Evolutionary conservation across 2,113 vertebrate genomes (phyloP).

Genomic region (Oreotrochilus melanogaster): DNA sequence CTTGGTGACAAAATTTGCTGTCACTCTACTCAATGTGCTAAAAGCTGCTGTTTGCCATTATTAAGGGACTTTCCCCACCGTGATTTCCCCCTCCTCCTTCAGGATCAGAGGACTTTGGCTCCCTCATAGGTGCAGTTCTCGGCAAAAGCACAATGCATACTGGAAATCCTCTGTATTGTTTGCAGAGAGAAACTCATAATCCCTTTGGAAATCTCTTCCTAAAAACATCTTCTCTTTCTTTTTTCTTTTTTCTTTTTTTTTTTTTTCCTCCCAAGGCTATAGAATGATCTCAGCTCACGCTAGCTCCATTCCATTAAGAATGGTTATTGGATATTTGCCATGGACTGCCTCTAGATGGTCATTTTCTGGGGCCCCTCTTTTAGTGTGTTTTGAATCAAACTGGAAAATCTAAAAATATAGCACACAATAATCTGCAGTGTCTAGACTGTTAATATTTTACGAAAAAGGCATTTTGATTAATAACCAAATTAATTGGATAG

Average conservation of each 20-base stretch:
- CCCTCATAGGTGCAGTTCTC: not conserved
- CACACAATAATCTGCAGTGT: slow-evolving; percentile 56
- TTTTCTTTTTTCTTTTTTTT: not conserved
- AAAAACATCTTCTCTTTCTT: slow-evolving; percentile 13
- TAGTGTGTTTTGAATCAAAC: slow-evolving; percentile 76
- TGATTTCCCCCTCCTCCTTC: slow-evolving; percentile 38
- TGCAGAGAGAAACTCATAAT: slow-evolving; percentile 57
- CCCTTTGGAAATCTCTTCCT: slow-evolving; percentile 68
- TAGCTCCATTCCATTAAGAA: slow-evolving; percentile 73
- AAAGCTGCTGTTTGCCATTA: slow-evolving; percentile 50
- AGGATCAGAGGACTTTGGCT: slow-evolving; percentile 4
- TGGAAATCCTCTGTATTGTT: slow-evolving; percentile 73
- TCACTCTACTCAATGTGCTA: slow-evolving; percentile 12
- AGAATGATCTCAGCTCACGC: slow-evolving; percentile 70
- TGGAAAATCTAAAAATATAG: slow-evolving; percentile 73
- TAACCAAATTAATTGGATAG: slow-evolving; percentile 41
- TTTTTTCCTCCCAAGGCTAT: slow-evolving; percentile 16
- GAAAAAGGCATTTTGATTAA: slow-evolving; percentile 33
- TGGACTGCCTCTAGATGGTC: slow-evolving; percentile 69
- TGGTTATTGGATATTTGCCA: slow-evolving; percentile 78
- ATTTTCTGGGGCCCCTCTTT: slow-evolving; percentile 76
- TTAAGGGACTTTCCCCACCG: slow-evolving; percentile 24
- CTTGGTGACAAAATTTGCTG: slow-evolving; percentile 11
- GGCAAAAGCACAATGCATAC: slow-evolving; percentile 30
- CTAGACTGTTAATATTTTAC: slow-evolving; percentile 57